Evolutionary conservation across 2,797 vertebrate genomes (phyloP).

Genomic region (Nannoperca australis): DNA sequence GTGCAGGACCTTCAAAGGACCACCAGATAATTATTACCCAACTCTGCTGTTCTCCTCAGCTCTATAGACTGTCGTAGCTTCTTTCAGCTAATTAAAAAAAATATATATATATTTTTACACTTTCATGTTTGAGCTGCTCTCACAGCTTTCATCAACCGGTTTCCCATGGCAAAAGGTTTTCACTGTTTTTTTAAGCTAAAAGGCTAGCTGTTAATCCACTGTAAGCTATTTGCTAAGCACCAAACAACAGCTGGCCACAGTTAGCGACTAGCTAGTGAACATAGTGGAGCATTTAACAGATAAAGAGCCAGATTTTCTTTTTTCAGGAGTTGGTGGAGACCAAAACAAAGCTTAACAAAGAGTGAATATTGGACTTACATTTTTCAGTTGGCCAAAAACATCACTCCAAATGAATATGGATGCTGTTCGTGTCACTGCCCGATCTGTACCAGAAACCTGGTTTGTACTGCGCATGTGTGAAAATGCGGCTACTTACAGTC

Average conservation of each 20-base stretch:
- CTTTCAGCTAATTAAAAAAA: background rate
- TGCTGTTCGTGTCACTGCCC: no score
- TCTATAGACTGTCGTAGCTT: background rate
- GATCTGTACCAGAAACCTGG: no score
- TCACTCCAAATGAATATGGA: background rate
- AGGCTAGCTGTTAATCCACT: background rate
- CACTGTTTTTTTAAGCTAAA: background rate
- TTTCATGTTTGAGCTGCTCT: background rate
- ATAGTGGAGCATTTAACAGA: background rate
- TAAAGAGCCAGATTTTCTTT: background rate
- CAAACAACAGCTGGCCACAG: background rate
- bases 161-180: background rate
- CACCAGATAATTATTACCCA: background rate
- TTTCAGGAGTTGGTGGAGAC: background rate
- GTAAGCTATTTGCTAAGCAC: background rate
- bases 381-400: background rate
- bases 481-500: no score
- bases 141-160: background rate
- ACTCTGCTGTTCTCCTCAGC: background rate
- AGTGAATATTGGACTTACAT: background rate
- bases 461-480: no score
- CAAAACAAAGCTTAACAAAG: background rate
- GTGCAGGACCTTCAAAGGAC: background rate
- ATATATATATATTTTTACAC: background rate
- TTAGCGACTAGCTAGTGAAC: background rate